phyloP scores from a whole-genome alignment of 2,797 vertebrate genomes.

The Lophius americanus region DNA sequence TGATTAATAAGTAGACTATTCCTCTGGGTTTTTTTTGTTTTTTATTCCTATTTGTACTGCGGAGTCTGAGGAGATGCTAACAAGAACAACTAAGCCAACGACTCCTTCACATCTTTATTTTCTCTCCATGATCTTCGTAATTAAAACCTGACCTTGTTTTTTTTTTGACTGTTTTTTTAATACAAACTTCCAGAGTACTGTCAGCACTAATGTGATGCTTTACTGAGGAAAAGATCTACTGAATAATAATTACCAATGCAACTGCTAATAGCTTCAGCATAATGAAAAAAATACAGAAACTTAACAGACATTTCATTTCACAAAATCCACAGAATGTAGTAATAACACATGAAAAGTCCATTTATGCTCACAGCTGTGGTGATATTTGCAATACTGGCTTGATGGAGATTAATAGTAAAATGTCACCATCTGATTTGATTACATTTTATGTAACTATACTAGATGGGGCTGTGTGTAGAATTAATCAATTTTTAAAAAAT shows the following conservation, averaged over 20 bases:
- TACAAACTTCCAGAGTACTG: conserved; percentile 73
- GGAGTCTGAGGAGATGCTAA: not conserved
- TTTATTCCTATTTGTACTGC: not conserved
- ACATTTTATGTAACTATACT: conserved; percentile 62
- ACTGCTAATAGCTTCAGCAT: conserved; percentile 76
- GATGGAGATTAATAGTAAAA: conserved; percentile 63
- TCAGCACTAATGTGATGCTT: conserved; percentile 70
- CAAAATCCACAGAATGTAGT: conserved; percentile 81
- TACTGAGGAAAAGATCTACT: conserved; percentile 75
- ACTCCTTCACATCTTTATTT: conserved; percentile 73
- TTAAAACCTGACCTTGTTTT: conserved; percentile 68
- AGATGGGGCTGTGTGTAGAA: conserved; percentile 42
- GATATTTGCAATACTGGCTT: conserved; percentile 79
- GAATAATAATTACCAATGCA: conserved; percentile 72
- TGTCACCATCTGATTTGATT: conserved; percentile 67
- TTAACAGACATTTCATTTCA: conserved; percentile 81
- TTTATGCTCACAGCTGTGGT: conserved; percentile 63
- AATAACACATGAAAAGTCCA: conserved; percentile 79
- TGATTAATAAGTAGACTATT: not conserved
- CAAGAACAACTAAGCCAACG: not conserved
- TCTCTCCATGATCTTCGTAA: conserved; percentile 60
- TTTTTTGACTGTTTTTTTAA: conserved; percentile 40
- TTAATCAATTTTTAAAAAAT: conserved; percentile 8
- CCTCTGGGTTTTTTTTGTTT: no score
- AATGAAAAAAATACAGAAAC: conserved; percentile 80